A percentile compares a stretch with the other conserved stretches of the same genome.
These are phyloP conservation scores for Nyctibius grandis DNA, from an alignment of 2,797 vertebrate genomes.

Conservation along the genomic window DNA sequence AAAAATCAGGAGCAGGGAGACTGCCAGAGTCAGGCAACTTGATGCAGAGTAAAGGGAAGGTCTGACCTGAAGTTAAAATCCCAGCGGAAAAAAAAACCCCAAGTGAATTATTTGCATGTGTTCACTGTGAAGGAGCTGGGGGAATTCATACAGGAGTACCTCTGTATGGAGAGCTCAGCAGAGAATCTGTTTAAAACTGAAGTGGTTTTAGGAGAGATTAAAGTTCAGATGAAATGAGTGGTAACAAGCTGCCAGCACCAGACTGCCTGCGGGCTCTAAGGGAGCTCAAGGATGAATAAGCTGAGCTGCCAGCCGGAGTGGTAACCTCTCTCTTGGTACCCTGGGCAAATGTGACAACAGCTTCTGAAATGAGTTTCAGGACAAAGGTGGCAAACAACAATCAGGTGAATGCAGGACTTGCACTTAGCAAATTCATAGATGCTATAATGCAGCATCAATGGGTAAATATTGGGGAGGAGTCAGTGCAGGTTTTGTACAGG, in stretches of 20 bases:
- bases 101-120: background rate
- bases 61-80: background rate
- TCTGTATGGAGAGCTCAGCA: background rate
- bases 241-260: background rate
- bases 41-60: background rate
- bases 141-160: background rate
- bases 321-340: background rate
- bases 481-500: rapidly evolving
- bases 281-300: background rate
- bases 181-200: background rate
- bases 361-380: background rate
- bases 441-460: background rate
- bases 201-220: background rate
- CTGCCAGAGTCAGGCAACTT: background rate
- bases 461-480: background rate
- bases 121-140: background rate
- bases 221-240: background rate
- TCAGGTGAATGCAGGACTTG: rapidly evolving
- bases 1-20: background rate
- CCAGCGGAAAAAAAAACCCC: background rate
- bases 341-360: background rate
- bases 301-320: too few relatives aligned
- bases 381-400: background rate
- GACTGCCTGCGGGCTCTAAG: background rate
- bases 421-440: rapidly evolving